Evolutionary conservation across 2,888 invertebrate species (phyloP).

Genomic region (Hemaris fuciformis): DNA sequence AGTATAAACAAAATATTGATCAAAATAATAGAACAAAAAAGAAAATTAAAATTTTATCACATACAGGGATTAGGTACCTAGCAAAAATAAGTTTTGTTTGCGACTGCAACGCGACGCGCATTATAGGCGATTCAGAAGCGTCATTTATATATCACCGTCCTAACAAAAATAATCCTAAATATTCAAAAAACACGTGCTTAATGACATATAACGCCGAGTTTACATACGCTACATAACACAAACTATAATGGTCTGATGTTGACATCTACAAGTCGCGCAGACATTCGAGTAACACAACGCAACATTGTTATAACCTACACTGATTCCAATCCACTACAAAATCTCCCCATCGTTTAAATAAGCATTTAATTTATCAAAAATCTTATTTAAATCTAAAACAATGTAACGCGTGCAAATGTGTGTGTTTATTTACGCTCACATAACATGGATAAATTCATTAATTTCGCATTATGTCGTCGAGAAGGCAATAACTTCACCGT

Average conservation of each 20-base stretch:
- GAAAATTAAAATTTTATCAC: not conserved
- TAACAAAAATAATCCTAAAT: slow-evolving; percentile 58
- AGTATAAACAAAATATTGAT: not conserved
- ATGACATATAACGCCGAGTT: slow-evolving; percentile 13
- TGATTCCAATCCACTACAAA: slow-evolving; percentile 50
- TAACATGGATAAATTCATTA: slow-evolving; percentile 19
- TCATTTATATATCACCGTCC: slow-evolving; percentile 43
- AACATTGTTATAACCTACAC: slow-evolving; percentile 33
- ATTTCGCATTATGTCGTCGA: slow-evolving; percentile 30
- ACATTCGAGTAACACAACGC: slow-evolving; percentile 23
- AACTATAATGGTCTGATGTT: slow-evolving; percentile 22
- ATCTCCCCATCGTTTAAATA: slow-evolving; percentile 43
- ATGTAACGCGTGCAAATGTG: slow-evolving; percentile 17
- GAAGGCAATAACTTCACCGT: slow-evolving; percentile 48
- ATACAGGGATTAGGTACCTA: not conserved
- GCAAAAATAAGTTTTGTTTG: not conserved
- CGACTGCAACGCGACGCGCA: slow-evolving; percentile 29
- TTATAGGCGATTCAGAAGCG: slow-evolving; percentile 42
- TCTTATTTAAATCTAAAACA: slow-evolving; percentile 35
- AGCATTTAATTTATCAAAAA: slow-evolving; percentile 45
- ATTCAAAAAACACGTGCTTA: slow-evolving; percentile 47
- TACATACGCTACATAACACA: slow-evolving; percentile 4
- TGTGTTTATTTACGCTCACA: slow-evolving; percentile 21
- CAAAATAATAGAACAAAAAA: not conserved
- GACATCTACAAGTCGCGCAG: slow-evolving; percentile 1